A percentile compares a stretch with the other conserved stretches of the same genome.
phyloP scores from a whole-genome alignment of 2,888 invertebrate species.

The Diloba caeruleocephala region DNA sequence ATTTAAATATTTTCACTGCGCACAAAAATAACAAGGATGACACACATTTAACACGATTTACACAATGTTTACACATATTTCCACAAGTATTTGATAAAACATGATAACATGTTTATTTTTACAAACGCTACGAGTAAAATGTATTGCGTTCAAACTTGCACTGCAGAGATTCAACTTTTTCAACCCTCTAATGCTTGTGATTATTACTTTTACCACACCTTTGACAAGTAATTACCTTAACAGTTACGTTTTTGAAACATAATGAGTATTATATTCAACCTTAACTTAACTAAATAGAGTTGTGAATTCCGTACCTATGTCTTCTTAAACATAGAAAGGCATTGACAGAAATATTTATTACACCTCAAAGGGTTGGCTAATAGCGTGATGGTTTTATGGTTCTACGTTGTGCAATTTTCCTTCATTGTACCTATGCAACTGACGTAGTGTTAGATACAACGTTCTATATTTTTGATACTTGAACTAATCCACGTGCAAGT shows the following conservation, averaged over 20 bases:
- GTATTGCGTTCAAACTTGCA: slow-evolving; percentile 67
- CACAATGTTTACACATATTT: slow-evolving; percentile 20
- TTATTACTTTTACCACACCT: slow-evolving; percentile 76
- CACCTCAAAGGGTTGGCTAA: slow-evolving; percentile 86
- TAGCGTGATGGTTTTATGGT: slow-evolving; percentile 84
- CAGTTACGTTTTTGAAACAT: slow-evolving; percentile 73
- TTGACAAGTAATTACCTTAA: slow-evolving; percentile 81
- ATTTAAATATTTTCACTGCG: slow-evolving; percentile 42
- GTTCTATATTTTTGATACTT: slow-evolving; percentile 57
- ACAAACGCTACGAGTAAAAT: slow-evolving; percentile 40
- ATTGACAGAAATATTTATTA: slow-evolving; percentile 80
- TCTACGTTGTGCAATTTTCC: slow-evolving; percentile 84
- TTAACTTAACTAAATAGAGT: slow-evolving; percentile 45
- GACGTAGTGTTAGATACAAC: slow-evolving; percentile 42
- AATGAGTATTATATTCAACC: slow-evolving; percentile 38
- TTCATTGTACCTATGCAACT: slow-evolving; percentile 71
- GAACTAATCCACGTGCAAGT: not conserved
- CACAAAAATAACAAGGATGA: slow-evolving; percentile 32
- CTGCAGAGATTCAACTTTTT: slow-evolving; percentile 70
- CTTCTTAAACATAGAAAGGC: slow-evolving; percentile 39
- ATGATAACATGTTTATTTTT: slow-evolving; percentile 17
- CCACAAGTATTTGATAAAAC: slow-evolving; percentile 23
- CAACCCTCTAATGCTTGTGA: slow-evolving; percentile 74
- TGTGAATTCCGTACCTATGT: slow-evolving; percentile 42
- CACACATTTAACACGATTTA: slow-evolving; percentile 15